phyloP scores from a whole-genome alignment of 92 coral and sea anemone species.

The Desmophyllum pertusum region DNA sequence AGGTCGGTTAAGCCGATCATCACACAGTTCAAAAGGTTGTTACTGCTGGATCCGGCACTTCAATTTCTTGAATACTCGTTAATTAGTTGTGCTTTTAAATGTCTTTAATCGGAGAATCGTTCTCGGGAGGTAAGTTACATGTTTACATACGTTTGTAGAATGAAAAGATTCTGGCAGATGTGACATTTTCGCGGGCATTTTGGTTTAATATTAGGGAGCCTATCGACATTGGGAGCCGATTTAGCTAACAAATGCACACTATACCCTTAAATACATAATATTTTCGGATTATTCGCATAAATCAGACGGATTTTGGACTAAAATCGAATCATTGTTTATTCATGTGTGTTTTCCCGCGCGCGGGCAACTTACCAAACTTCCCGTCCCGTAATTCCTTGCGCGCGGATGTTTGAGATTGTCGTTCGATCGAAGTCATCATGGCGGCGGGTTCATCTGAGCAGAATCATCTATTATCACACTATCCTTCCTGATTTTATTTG shows the following conservation, averaged over 20 bases:
- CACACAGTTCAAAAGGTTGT: too few species aligned
- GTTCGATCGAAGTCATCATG: too few species aligned
- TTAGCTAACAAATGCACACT: neutral
- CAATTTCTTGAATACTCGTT: too few species aligned
- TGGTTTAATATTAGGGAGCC: too few species aligned
- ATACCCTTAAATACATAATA: neutral
- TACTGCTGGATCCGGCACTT: too few species aligned
- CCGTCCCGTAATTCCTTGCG: conserved; percentile 29
- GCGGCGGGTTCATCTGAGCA: neutral
- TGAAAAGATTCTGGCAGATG: too few species aligned
- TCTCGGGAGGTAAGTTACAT: neutral
- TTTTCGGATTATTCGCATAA: neutral
- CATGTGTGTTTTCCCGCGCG: conserved; percentile 27
- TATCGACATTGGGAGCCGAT: neutral
- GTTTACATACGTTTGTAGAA: too few species aligned
- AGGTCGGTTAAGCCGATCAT: too few species aligned
- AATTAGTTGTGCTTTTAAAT: too few species aligned
- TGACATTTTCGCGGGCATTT: too few species aligned
- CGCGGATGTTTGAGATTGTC: neutral
- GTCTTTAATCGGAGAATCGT: neutral
- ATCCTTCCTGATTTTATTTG: neutral
- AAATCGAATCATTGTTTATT: neutral
- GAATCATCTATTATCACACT: neutral
- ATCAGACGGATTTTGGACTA: neutral
- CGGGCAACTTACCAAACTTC: neutral